A percentile compares a stretch with the other conserved stretches of the same genome.
These are phyloP conservation scores for Phoxinus dragarum DNA, from an alignment of 2,797 vertebrate genomes.

Conservation along the genomic window DNA sequence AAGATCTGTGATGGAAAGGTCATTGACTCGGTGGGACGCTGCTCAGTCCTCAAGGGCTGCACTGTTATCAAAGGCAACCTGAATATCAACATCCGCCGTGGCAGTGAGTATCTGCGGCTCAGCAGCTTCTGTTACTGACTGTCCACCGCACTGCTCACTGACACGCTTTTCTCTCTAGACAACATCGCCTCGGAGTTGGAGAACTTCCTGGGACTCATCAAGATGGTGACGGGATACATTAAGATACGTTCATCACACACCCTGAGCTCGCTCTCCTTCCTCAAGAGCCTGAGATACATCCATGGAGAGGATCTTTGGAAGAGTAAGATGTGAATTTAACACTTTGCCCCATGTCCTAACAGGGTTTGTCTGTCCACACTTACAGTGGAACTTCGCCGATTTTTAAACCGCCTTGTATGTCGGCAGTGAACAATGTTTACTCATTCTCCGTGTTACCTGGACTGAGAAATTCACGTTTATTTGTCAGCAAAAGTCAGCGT, in stretches of 20 bases:
- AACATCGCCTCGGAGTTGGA: conserved; percentile 97
- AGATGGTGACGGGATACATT: conserved; percentile 94
- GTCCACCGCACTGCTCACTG: not conserved
- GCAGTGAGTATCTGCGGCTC: conserved; percentile 85
- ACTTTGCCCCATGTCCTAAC: not conserved
- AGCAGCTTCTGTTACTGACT: not conserved
- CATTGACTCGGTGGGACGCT: conserved; percentile 92
- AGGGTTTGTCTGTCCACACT: not conserved
- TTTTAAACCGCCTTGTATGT: not conserved
- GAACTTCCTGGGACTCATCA: conserved; percentile 94
- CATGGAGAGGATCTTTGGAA: conserved; percentile 90
- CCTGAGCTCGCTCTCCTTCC: conserved; percentile 91
- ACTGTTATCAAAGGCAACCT: conserved; percentile 95
- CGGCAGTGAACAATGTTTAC: not conserved
- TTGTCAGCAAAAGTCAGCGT: not conserved
- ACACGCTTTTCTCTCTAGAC: conserved; percentile 73
- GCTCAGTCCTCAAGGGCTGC: conserved; percentile 96
- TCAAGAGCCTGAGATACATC: conserved; percentile 92
- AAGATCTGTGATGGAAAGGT: conserved; percentile 91
- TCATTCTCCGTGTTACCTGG: not conserved
- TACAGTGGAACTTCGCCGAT: not conserved
- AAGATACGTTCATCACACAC: conserved; percentile 94
- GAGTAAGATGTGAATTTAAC: conserved; percentile 77
- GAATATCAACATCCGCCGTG: conserved; percentile 96
- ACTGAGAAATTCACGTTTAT: not conserved